phyloP scores from a whole-genome alignment of 2,888 invertebrate species.

The Eupithecia centaureata region DNA sequence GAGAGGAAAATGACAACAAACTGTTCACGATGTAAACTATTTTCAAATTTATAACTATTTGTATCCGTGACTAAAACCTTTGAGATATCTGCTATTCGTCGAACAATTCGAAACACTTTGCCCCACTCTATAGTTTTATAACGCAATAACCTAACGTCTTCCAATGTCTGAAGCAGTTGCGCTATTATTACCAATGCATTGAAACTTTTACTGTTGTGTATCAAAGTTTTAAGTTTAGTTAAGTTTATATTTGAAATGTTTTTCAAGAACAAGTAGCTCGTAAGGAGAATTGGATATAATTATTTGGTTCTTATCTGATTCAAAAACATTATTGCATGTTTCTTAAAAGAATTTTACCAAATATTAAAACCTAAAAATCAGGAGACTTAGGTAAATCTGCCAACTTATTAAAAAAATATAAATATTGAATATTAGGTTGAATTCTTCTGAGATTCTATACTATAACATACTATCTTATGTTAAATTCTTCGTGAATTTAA shows the following conservation, averaged over 20 bases:
- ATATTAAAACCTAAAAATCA: no score
- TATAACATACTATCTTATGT: no score
- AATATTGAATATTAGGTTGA: no score
- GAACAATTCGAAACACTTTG: constrained; percentile 62
- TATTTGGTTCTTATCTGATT: not conserved
- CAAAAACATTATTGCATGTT: not conserved
- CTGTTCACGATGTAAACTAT: not conserved
- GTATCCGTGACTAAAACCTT: not conserved
- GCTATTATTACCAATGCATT: constrained; percentile 60
- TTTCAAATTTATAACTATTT: not conserved
- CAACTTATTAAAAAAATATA: no score
- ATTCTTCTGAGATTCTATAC: no score
- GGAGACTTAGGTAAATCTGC: no score
- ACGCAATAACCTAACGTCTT: constrained; percentile 68
- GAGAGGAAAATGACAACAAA: not conserved
- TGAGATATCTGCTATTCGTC: not conserved
- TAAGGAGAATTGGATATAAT: no score
- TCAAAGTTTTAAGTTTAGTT: constrained; percentile 41
- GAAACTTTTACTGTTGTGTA: constrained; percentile 57
- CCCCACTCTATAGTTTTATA: constrained; percentile 67
- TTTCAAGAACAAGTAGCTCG: not conserved
- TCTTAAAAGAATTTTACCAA: not conserved
- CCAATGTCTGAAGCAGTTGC: constrained; percentile 43
- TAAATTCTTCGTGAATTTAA: no score
- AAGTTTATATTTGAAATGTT: not conserved